Evolutionary conservation across 2,797 vertebrate species (phyloP).

Genomic region (Graptemys geographica): DNA sequence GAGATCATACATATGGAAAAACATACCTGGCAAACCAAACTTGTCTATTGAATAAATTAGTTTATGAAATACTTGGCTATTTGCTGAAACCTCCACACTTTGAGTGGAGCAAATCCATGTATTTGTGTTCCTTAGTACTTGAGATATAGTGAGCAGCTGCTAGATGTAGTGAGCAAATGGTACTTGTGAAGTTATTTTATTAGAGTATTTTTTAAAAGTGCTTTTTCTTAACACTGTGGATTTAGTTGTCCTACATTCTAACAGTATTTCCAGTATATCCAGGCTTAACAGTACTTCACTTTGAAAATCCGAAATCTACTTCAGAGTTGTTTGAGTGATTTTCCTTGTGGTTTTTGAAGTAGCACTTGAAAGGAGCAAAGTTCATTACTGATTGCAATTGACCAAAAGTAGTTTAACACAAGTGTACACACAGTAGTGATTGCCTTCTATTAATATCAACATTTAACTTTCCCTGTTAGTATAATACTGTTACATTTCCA

Average conservation of each 20-base stretch:
- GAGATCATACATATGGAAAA: not conserved
- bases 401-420: conserved; percentile 64
- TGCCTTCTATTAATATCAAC: conserved; percentile 38
- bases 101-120: conserved; percentile 22
- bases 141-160: not conserved
- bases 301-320: conserved; percentile 74
- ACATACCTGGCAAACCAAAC: not conserved
- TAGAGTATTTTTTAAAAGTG: conserved; percentile 24
- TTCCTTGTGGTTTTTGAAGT: conserved; percentile 78
- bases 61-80: not conserved
- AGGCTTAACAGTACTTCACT: conserved; percentile 75
- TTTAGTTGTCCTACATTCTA: conserved; percentile 52
- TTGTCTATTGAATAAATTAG: not conserved
- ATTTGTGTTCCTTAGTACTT: not conserved
- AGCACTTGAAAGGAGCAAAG: conserved; percentile 73
- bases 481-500: not conserved
- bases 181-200: not conserved
- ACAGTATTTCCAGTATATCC: conserved; percentile 64
- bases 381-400: conserved; percentile 46
- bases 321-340: conserved; percentile 68
- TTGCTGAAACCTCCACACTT: conserved; percentile 16
- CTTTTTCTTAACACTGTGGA: conserved; percentile 68
- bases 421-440: conserved; percentile 28
- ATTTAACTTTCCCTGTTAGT: conserved; percentile 13
- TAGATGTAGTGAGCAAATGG: conserved; percentile 1